Conservation (phyloP, 2,113 vertebrate genomes). For the Bubo bubo region DNA sequence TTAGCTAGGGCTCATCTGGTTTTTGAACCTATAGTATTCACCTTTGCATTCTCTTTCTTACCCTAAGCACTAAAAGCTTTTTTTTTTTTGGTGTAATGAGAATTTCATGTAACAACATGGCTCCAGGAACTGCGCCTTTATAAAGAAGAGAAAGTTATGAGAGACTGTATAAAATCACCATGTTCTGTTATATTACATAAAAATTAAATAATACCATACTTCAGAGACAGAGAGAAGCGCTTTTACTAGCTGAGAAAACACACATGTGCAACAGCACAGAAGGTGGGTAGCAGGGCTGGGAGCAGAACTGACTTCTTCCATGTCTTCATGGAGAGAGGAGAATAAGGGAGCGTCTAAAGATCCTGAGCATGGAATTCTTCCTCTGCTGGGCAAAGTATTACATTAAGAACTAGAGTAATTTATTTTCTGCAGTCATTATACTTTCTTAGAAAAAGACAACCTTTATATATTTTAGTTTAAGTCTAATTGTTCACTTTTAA, state of each 20-base stretch:
- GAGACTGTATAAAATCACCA: neutral
- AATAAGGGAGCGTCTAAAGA: neutral
- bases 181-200: neutral
- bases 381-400: neutral
- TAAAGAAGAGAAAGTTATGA: slow-evolving; percentile 4
- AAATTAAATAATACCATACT: slow-evolving; percentile 1
- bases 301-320: neutral
- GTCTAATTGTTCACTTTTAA: neutral
- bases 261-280: neutral
- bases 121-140: neutral
- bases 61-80: neutral
- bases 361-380: neutral
- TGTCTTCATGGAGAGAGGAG: neutral
- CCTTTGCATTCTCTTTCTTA: neutral
- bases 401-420: neutral
- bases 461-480: neutral
- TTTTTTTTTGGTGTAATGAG: neutral
- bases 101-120: neutral
- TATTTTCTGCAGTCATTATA: neutral
- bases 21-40: neutral
- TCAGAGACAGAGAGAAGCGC: neutral
- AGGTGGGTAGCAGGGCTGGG: neutral
- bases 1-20: neutral
- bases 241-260: slow-evolving; percentile 36
- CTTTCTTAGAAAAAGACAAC: neutral